Conservation (phyloP, 2,888 invertebrate genomes). For the Thereva nobilitata region DNA sequence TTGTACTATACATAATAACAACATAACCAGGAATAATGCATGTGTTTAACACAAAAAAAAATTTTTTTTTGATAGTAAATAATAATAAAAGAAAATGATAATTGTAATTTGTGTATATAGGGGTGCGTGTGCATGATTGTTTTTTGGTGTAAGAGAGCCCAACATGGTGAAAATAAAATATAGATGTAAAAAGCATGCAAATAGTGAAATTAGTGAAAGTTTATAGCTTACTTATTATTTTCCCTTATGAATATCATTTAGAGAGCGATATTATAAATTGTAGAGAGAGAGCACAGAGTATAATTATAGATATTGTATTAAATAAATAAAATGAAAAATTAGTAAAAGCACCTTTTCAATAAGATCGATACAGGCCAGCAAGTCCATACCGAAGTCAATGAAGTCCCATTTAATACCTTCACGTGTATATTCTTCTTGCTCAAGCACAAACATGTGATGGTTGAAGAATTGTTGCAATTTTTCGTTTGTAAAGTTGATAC, state of each 20-base stretch:
- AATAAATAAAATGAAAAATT: slow-evolving; percentile 15
- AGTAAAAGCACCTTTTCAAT: slow-evolving; percentile 63
- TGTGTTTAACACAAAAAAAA: slow-evolving; percentile 43
- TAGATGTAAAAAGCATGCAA: slow-evolving; percentile 5
- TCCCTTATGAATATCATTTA: not conserved
- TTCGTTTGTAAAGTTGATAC: slow-evolving; percentile 99
- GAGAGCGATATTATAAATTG: slow-evolving; percentile 1
- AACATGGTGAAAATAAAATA: not conserved
- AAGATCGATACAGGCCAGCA: slow-evolving; percentile 97
- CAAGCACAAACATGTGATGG: slow-evolving; percentile 99
- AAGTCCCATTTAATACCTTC: slow-evolving; percentile 98
- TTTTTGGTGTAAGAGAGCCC: too few relatives aligned
- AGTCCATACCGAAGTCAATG: slow-evolving; percentile 99
- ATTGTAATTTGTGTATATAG: not conserved
- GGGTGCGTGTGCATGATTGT: too few relatives aligned
- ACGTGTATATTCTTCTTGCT: slow-evolving; percentile 97
- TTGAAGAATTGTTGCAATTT: slow-evolving; percentile 99
- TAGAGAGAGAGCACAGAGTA: not conserved
- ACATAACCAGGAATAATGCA: slow-evolving; percentile 47
- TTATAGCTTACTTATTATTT: slow-evolving; percentile 5
- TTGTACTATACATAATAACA: slow-evolving; percentile 69
- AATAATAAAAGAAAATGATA: slow-evolving; percentile 1
- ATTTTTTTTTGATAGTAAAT: slow-evolving; percentile 49
- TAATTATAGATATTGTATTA: too few relatives aligned
- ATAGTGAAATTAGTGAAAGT: slow-evolving; percentile 7